Base-by-base conservation (phyloP, 2,888 invertebrate species). In the Epinotia demarniana region DNA sequence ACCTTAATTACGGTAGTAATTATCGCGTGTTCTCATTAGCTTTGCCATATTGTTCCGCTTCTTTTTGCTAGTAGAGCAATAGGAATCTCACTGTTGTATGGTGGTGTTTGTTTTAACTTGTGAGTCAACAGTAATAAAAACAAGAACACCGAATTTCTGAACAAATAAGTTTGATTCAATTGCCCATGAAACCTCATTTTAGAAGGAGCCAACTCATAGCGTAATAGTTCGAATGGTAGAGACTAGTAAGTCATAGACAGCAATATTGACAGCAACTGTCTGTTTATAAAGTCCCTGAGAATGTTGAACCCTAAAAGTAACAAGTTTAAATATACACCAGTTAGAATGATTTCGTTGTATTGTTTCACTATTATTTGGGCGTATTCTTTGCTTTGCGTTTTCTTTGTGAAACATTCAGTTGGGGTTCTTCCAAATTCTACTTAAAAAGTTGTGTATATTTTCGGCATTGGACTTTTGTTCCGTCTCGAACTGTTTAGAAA, bases 1-100 rank as follows among this genome's bases (percentile, higher is more conserved):
- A 69, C 69, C 57, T 46, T 74, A 69, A 74, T 74, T 74, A 63
- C 73, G 49, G 33, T 23, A n/a, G 43, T 69, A 74, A 74, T 74
- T 74, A 74, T 57, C 43, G 18, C 58, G 49, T 74, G 23, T 55
- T 27, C 57, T 55, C 69, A 74, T 74, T 69, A 49, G 49, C 49
- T 63, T 61, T 57, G 43, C 18, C 39, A 19, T 43, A 23, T 67
- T 64, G 27, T 64, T 23, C 13, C 13, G 27, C 3, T 67, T 5
- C 16, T 4, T 23, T 11, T 64, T 64, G 23, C 27, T 23, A 33
- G 39, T 63, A 46, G 46, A 13, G 43, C 0, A 53, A 53, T 53
- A n/a, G 49, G 6, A 5, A n/a, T n/a, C 4, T 53, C n/a, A 53
- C n/a, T 53, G 16, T 53, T n/a, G n/a, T n/a, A n/a, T 46, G 46